Base-by-base conservation (phyloP, 1,140 invertebrate genomes). In the Battus philenor region DNA sequence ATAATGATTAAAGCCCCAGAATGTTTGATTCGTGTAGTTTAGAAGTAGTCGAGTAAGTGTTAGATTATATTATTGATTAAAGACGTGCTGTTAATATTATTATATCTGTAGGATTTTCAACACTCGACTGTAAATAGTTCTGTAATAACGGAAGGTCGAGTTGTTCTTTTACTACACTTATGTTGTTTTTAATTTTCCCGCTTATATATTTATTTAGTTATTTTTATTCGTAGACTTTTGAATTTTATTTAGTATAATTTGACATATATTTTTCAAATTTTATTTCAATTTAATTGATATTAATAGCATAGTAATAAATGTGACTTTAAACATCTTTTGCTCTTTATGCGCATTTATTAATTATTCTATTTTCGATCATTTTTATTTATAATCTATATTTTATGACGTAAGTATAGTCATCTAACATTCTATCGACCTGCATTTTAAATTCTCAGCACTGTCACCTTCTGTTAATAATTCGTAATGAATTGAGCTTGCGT, bases 11-110 rank as follows among this genome's bases (percentile, higher is more conserved):
- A 54, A 68, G 58, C 62, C 67, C 73, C 63, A 71, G 53, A 60
- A 68, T 76, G 63, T 80, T 79, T 69, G 59, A 70, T 65, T 62
- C 52, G 64, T 66, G 68, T 83, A 80, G 76, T 45, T 53, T 83
- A 80, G 63, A 47, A 44, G 45, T 68, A 69, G 59, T 26, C 64
- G 64, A 59, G 45, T 75, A 74, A 77, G 66, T 79, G 65, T 83
- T 79, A 80, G 69, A 46, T 15, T 69, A 68, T 59, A 60, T 55
- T 66, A 41, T 68, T 49, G 30, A 52, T 56, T 65, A 72, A 60
- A 62, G 24, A 73, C 50, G 56, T 45, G 53, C 51, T 62, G 56
- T 71, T 63, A 45, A 57, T 59, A 45, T 39, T n/a, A 43, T 59
- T 43, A 11, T 38, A 51, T 46, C 36, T 34, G 38, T 52, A 56